Conservation (phyloP, 1,140 invertebrate species). For the Magallana gigas region DNA sequence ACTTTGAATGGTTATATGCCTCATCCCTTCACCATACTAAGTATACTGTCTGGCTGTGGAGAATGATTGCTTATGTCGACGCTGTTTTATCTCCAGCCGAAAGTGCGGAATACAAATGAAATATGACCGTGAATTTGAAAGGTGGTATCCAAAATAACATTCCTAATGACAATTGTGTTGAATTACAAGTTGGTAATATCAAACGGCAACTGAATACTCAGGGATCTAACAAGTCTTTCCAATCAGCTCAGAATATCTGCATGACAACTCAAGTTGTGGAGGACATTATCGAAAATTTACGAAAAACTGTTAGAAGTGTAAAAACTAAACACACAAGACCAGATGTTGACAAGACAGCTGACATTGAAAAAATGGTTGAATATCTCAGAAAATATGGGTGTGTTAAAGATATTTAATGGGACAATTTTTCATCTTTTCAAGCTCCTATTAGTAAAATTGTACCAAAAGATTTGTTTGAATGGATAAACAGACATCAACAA, state of each 20-base stretch:
- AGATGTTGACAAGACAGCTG: too few relatives aligned
- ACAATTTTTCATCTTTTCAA: too few relatives aligned
- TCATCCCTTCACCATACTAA: constrained; percentile 39
- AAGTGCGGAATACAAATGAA: constrained; percentile 40
- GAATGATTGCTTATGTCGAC: constrained; percentile 14
- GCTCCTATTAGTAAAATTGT: too few relatives aligned
- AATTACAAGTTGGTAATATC: constrained; percentile 11
- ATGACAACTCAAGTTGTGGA: constrained; percentile 30
- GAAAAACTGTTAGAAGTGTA: too few relatives aligned
- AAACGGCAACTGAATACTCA: constrained; percentile 26
- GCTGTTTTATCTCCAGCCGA: constrained; percentile 3
- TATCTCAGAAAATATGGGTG: neutral
- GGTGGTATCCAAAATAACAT: constrained; percentile 54
- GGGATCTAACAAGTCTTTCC: constrained; percentile 20
- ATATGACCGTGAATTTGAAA: constrained; percentile 44
- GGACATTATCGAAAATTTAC: too few relatives aligned
- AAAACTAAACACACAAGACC: too few relatives aligned
- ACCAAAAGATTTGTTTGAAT: too few relatives aligned
- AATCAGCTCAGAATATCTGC: constrained; percentile 36
- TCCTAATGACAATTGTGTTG: constrained; percentile 45
- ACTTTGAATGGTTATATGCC: constrained; percentile 49
- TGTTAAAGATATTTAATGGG: too few relatives aligned
- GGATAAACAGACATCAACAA: too few relatives aligned
- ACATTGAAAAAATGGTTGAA: too few relatives aligned
- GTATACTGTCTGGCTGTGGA: constrained; percentile 46